Percentiles rank a stretch among this genome's conserved stretches.
Evolutionary conservation across 1,140 invertebrate species (phyloP).

Genomic region (Oncopeltus fasciatus): DNA sequence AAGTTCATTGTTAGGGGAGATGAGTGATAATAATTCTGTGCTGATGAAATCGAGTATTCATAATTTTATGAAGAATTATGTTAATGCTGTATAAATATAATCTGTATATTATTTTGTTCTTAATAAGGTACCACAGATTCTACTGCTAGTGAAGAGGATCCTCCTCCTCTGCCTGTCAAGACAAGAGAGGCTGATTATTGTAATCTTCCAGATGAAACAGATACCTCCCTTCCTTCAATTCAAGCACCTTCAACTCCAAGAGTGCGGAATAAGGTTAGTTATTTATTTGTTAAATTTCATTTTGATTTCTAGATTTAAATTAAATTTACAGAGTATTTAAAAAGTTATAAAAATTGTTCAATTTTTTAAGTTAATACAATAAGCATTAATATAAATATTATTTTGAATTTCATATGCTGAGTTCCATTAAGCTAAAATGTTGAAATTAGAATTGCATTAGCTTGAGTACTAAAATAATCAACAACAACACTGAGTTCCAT

Average conservation of each 20-base stretch:
- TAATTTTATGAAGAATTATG: no score
- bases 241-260: slow-evolving; percentile 17
- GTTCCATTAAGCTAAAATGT: no score
- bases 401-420: neutral
- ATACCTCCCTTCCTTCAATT: slow-evolving; percentile 24
- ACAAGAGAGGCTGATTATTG: slow-evolving; percentile 46
- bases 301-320: neutral
- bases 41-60: no score
- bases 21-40: no score
- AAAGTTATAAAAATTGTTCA: neutral
- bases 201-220: slow-evolving; percentile 34
- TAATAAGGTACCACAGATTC: slow-evolving; percentile 46
- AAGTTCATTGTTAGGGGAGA: no score
- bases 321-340: neutral
- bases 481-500: no score
- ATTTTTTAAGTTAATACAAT: neutral
- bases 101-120: no score
- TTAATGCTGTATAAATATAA: no score
- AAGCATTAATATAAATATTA: neutral
- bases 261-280: slow-evolving; percentile 20
- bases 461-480: no score
- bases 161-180: slow-evolving; percentile 55
- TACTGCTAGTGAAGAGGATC: slow-evolving; percentile 49
- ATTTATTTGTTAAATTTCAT: no score
- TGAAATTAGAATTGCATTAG: no score